These are phyloP conservation scores for Epiblema foenella DNA, from an alignment of 2,888 invertebrate genomes.

Conservation along the genomic window DNA sequence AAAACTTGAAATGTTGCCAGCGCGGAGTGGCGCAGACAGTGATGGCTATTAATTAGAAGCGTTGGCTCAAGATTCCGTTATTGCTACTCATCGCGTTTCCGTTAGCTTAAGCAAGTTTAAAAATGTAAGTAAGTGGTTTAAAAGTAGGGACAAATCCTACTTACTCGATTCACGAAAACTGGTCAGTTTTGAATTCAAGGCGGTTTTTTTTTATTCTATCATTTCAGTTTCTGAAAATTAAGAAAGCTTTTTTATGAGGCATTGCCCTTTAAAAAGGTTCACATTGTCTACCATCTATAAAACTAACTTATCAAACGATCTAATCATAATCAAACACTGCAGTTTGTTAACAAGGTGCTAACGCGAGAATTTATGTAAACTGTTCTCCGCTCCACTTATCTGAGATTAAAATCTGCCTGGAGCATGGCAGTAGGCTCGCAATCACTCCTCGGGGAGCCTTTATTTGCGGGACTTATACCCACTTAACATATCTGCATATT, in stretches of 20 bases:
- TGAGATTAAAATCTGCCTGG: conserved; percentile 82
- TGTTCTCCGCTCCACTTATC: conserved; percentile 78
- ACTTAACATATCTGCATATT: conserved; percentile 82
- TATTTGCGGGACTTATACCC: conserved; percentile 79
- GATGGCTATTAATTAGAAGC: conserved; percentile 85
- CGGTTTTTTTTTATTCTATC: neutral
- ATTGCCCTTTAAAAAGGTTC: no score
- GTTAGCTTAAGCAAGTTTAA: conserved; percentile 49
- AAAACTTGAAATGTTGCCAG: conserved; percentile 81
- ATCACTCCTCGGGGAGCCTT: conserved; percentile 80
- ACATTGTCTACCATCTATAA: conserved; percentile 17
- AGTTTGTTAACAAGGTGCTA: conserved; percentile 83
- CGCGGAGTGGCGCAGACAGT: conserved; percentile 81
- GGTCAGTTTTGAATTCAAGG: neutral
- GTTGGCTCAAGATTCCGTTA: conserved; percentile 83
- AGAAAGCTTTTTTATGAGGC: no score
- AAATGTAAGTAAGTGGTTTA: neutral
- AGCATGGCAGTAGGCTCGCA: conserved; percentile 68
- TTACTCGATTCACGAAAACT: neutral
- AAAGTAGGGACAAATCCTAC: neutral
- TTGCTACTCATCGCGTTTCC: conserved; percentile 67
- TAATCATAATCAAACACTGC: conserved; percentile 79
- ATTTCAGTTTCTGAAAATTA: no score
- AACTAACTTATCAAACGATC: conserved; percentile 68
- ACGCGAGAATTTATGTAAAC: conserved; percentile 84